Evolutionary conservation across 2,888 invertebrate genomes (phyloP).

Genomic region (Andrena camellia): DNA sequence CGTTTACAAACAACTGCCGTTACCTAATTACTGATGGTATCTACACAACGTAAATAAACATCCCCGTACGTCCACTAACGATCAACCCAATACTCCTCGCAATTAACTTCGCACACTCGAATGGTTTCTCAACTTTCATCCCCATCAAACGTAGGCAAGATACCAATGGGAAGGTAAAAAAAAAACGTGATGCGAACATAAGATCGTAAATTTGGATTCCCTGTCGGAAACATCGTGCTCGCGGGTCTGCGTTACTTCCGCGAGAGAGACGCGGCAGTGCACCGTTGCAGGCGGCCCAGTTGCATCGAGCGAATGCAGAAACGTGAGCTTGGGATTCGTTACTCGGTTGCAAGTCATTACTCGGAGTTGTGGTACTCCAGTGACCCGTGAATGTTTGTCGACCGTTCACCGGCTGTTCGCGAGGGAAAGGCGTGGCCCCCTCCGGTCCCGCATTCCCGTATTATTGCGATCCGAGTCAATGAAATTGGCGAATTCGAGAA

Average conservation of each 20-base stretch:
- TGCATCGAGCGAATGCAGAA: constrained; percentile 54
- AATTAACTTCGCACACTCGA: constrained; percentile 6
- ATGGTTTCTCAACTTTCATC: not conserved
- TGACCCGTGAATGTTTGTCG: constrained; percentile 84
- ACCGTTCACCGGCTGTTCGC: constrained; percentile 79
- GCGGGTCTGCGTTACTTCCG: constrained; percentile 63
- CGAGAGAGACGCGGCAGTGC: constrained; percentile 45
- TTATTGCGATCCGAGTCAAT: constrained; percentile 66
- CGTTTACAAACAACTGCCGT: not conserved
- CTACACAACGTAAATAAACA: not conserved
- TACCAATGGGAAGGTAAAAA: too few relatives aligned
- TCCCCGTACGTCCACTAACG: not conserved
- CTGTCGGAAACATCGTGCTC: constrained; percentile 55
- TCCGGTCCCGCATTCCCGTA: constrained; percentile 78
- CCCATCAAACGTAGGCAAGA: not conserved
- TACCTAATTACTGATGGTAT: not conserved
- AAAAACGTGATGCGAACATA: not conserved
- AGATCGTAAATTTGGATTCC: constrained; percentile 17
- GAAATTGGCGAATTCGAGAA: constrained; percentile 66
- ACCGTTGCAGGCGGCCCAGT: constrained; percentile 17
- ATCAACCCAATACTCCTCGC: not conserved
- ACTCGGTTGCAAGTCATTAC: constrained; percentile 69
- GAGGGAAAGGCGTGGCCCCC: constrained; percentile 83
- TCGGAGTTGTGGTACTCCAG: constrained; percentile 76
- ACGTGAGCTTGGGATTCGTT: constrained; percentile 62